These are phyloP conservation scores for Zapornia atra DNA, from an alignment of 2,113 vertebrate genomes.

Conservation along the genomic window DNA sequence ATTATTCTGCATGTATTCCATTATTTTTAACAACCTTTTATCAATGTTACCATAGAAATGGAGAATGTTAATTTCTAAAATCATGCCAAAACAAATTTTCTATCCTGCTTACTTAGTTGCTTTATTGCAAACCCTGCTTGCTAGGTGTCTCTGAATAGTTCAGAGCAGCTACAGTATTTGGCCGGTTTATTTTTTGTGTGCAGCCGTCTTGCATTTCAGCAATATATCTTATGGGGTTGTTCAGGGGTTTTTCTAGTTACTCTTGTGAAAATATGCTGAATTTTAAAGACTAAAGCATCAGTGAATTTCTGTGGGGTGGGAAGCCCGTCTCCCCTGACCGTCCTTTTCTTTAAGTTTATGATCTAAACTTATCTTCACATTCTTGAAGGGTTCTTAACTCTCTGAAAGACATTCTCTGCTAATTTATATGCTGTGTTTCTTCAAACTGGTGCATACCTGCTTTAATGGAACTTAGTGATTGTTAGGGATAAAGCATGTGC, in stretches of 20 bases:
- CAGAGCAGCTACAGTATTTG: background rate
- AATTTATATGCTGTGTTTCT: background rate
- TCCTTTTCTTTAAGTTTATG: no score
- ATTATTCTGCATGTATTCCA: background rate
- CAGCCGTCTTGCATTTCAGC: background rate
- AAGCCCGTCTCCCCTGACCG: background rate
- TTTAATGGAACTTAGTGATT: background rate
- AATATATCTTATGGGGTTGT: background rate
- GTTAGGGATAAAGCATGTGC: background rate
- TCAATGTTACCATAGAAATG: conserved; percentile 19
- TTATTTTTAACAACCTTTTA: conserved; percentile 15
- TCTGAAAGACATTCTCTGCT: background rate
- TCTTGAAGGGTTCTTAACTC: background rate
- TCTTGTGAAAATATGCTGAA: background rate
- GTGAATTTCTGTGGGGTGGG: background rate
- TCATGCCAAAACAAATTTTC: conserved; percentile 11
- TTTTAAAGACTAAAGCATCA: background rate
- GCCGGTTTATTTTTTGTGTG: background rate
- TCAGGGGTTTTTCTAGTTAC: background rate
- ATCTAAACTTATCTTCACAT: background rate
- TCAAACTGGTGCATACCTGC: background rate
- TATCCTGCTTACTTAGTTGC: background rate
- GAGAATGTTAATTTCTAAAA: background rate
- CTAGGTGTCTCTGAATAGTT: background rate
- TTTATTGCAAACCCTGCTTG: background rate